Evolutionary conservation across 2,888 invertebrate genomes (phyloP).

Genomic region (Eilema caniola): DNA sequence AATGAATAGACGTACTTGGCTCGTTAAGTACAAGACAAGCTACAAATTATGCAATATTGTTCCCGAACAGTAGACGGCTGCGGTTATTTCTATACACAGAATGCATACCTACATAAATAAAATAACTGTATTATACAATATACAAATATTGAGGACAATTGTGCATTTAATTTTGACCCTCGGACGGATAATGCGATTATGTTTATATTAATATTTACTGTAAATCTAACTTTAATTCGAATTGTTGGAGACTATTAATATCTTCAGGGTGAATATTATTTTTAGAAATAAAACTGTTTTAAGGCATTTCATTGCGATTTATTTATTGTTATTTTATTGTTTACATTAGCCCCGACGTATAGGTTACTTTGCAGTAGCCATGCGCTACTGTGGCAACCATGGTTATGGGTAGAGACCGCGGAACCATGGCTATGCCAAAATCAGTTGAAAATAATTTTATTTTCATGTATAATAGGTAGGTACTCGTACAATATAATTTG

Average conservation of each 20-base stretch:
- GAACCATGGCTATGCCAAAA: too few relatives aligned
- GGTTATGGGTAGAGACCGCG: too few relatives aligned
- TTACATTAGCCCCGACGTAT: too few relatives aligned
- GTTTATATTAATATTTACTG: not conserved
- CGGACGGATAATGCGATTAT: not conserved
- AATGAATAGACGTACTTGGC: constrained; percentile 10
- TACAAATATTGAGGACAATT: constrained; percentile 21
- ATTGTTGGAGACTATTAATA: not conserved
- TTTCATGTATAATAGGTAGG: too few relatives aligned
- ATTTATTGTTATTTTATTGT: too few relatives aligned
- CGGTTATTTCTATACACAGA: not conserved
- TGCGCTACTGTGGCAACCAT: too few relatives aligned
- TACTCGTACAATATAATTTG: too few relatives aligned
- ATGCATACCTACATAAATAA: not conserved
- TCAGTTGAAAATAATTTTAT: too few relatives aligned
- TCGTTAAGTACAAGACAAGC: not conserved
- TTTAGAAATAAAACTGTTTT: too few relatives aligned
- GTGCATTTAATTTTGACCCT: constrained; percentile 31
- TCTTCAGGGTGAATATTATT: too few relatives aligned
- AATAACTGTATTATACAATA: not conserved
- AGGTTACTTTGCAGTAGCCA: too few relatives aligned
- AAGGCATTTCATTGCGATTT: too few relatives aligned
- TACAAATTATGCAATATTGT: constrained; percentile 8
- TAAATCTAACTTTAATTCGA: not conserved
- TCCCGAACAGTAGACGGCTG: not conserved